Conservation (phyloP, 2,113 vertebrate genomes). For the Mesembrinibis cayennensis region DNA sequence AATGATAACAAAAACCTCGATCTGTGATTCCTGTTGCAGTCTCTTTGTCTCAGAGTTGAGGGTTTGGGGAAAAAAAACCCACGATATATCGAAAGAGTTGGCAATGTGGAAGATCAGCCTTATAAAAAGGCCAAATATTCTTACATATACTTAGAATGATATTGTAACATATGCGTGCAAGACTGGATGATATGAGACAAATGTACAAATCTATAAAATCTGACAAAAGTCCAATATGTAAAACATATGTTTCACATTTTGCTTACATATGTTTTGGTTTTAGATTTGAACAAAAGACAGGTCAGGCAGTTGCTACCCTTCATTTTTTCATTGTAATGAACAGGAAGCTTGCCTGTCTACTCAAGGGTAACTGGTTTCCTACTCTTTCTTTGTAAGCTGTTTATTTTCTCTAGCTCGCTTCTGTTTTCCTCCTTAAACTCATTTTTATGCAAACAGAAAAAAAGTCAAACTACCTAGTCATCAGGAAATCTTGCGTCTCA, state of each 20-base stretch:
- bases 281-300: conserved; percentile 65
- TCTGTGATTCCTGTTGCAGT: neutral
- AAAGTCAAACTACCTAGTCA: neutral
- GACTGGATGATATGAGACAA: neutral
- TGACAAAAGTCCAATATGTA: conserved; percentile 20
- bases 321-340: conserved; percentile 59
- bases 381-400: conserved; percentile 38
- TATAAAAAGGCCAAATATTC: neutral
- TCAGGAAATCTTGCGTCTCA: neutral
- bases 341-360: conserved; percentile 59
- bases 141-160: neutral
- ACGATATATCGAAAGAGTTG: neutral
- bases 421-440: conserved; percentile 8
- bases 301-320: conserved; percentile 63
- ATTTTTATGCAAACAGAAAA: neutral
- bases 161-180: neutral
- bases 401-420: conserved; percentile 16
- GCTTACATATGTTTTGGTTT: conserved; percentile 58
- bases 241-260: conserved; percentile 57
- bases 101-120: neutral
- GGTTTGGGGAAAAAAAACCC: neutral
- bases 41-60: neutral
- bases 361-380: conserved; percentile 38
- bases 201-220: neutral
- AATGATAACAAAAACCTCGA: neutral